Evolutionary conservation across 2,797 vertebrate species (phyloP).

Genomic region (Scolopax bukidnonensis): DNA sequence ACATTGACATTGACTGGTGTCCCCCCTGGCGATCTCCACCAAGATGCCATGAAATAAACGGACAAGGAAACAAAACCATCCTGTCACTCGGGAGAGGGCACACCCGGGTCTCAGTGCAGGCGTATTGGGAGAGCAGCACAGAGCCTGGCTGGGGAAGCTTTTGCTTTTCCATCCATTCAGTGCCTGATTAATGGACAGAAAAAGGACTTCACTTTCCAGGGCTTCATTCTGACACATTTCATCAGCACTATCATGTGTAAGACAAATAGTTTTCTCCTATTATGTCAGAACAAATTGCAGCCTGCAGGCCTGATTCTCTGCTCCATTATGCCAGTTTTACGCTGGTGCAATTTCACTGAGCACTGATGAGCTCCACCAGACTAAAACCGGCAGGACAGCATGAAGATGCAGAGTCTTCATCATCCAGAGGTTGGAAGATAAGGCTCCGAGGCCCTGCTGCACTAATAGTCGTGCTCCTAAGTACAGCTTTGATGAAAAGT

Average conservation of each 20-base stretch:
- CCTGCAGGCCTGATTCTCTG: constrained; percentile 48
- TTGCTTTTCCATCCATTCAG: constrained; percentile 24
- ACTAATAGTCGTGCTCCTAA: neutral
- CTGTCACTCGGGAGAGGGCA: constrained; percentile 23
- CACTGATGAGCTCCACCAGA: neutral
- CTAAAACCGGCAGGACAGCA: neutral
- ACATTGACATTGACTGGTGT: constrained; percentile 31
- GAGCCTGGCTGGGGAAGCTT: neutral
- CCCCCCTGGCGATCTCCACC: neutral
- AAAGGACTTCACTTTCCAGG: constrained; percentile 38
- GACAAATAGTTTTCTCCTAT: constrained; percentile 62
- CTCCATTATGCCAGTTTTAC: constrained; percentile 45
- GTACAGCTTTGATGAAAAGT: neutral
- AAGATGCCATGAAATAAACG: constrained; percentile 26
- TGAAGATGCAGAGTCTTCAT: neutral
- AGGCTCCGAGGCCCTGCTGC: neutral
- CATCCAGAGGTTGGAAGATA: neutral
- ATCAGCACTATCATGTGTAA: constrained; percentile 21
- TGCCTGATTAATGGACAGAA: constrained; percentile 63
- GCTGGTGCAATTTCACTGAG: neutral
- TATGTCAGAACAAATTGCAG: constrained; percentile 67
- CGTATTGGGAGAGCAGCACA: neutral
- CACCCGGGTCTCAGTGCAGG: neutral
- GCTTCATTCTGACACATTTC: constrained; percentile 66
- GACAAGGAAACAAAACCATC: constrained; percentile 42